phyloP scores from a whole-genome alignment of 2,888 invertebrate genomes.

The Drosophila prolongata region DNA sequence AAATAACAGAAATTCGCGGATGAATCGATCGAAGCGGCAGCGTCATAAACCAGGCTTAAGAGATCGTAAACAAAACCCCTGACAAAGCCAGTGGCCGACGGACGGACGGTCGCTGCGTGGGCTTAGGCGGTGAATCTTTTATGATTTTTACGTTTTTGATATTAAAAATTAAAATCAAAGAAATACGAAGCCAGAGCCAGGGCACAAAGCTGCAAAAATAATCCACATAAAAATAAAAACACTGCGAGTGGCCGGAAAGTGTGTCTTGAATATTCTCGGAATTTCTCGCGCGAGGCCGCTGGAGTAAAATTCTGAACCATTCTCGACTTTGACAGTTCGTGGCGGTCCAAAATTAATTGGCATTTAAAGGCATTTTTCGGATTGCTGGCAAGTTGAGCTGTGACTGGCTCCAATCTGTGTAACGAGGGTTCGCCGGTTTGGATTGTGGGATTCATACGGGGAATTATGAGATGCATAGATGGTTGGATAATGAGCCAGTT shows the following conservation, averaged over 20 bases:
- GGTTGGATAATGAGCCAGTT: slow-evolving; percentile 11
- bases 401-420: slow-evolving; percentile 39
- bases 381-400: slow-evolving; percentile 36
- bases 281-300: slow-evolving; percentile 25
- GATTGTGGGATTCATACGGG: slow-evolving; percentile 1
- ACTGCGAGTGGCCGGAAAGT: slow-evolving; percentile 18
- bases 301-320: not conserved
- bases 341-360: slow-evolving; percentile 64
- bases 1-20: slow-evolving; percentile 38
- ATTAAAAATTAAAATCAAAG: slow-evolving; percentile 53
- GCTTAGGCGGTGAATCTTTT: slow-evolving; percentile 41
- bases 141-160: slow-evolving; percentile 43
- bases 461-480: slow-evolving; percentile 16
- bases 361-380: slow-evolving; percentile 64
- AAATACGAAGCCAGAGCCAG: slow-evolving; percentile 31
- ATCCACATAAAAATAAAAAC: slow-evolving; percentile 33
- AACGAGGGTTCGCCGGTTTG: slow-evolving; percentile 36
- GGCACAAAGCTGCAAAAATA: slow-evolving; percentile 33
- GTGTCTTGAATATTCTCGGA: slow-evolving; percentile 57
- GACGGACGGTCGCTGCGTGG: slow-evolving; percentile 30
- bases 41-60: slow-evolving; percentile 71
- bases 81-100: slow-evolving; percentile 15
- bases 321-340: slow-evolving; percentile 62
- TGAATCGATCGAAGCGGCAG: slow-evolving; percentile 62
- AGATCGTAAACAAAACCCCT: slow-evolving; percentile 66